Evolutionary conservation across 2,888 invertebrate genomes (phyloP), one percentile per base, ranked within the genome.

Genomic region (Dicranocentrus wangi): DNA sequence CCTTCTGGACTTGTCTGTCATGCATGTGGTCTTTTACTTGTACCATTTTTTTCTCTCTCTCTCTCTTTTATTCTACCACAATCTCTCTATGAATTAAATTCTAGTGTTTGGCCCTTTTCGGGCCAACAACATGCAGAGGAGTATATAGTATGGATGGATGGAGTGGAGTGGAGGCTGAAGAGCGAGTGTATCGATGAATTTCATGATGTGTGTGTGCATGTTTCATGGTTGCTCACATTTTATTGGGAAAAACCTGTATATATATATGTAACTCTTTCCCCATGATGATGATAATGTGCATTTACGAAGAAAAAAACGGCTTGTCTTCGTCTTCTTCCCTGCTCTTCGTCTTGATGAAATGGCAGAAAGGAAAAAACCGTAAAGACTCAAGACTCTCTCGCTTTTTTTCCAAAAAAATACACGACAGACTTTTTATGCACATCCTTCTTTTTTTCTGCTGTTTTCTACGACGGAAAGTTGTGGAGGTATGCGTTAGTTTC

Each of bases 1-100:
- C 27, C 27, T 58, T 58, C 58, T 58, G 58, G 58, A 58, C 58
- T 58, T 58, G 58, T 8, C 58, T 58, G 25, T 58, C 25, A 23
- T 28, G 21, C 61, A 61, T 61, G 28, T 28, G 61, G 32, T 32
- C 61, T 61, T 19, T 2, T 8, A 39, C 5, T 39, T 47, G 13
- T 47, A n/a, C 47, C n/a, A 47, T 3, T 47, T 5, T 32, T 3
- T 32, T 32, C 32, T 32, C 32, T 32, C n/a, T n/a, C n/a, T n/a
- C n/a, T n/a, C n/a, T n/a, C n/a, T n/a, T n/a, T n/a, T n/a, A n/a
- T n/a, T n/a, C n/a, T n/a, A n/a, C n/a, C n/a, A n/a, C n/a, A n/a
- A n/a, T n/a, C n/a, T n/a, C n/a, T n/a, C n/a, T n/a, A n/a, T n/a
- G n/a, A n/a, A n/a, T n/a, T n/a, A n/a, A n/a, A n/a, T n/a, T n/a